These are phyloP conservation scores for Mycogona germanica DNA, from an alignment of 2,888 invertebrate species.

Conservation along the genomic window DNA sequence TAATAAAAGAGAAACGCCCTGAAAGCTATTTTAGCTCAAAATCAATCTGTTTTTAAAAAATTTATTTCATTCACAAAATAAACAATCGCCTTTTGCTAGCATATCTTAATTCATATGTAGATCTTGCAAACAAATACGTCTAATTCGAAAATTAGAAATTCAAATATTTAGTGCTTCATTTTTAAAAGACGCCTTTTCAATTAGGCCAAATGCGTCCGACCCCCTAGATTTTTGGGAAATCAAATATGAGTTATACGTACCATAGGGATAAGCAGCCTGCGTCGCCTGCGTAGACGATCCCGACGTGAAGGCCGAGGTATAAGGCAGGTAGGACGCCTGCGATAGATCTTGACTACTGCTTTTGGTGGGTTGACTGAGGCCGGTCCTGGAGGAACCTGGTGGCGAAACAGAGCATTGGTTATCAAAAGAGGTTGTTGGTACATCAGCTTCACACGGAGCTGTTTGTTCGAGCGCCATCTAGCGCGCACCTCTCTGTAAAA, in stretches of 20 bases:
- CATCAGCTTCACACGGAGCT: neutral
- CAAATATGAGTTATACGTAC: neutral
- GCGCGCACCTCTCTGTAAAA: neutral
- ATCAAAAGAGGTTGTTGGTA: too few species aligned
- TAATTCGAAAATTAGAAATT: too few species aligned
- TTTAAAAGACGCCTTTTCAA: neutral
- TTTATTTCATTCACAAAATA: too few species aligned
- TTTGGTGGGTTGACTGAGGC: conserved; percentile 8
- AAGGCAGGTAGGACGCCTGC: conserved; percentile 19
- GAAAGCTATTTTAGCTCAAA: too few species aligned
- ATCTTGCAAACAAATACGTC: too few species aligned
- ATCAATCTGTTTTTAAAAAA: too few species aligned
- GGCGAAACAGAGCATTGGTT: too few species aligned
- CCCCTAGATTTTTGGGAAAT: neutral
- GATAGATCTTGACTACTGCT: conserved; percentile 2
- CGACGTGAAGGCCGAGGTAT: conserved; percentile 19
- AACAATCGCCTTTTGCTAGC: too few species aligned
- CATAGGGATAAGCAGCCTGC: conserved; percentile 19
- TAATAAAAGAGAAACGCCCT: too few species aligned
- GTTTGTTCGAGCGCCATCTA: neutral
- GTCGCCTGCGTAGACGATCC: conserved; percentile 12
- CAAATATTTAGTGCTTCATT: neutral
- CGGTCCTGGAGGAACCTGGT: conserved; percentile 2
- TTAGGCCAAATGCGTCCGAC: neutral
- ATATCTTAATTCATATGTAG: too few species aligned